Conservation (phyloP, 2,113 vertebrate genomes). For the Cyprinodon variegatus region DNA sequence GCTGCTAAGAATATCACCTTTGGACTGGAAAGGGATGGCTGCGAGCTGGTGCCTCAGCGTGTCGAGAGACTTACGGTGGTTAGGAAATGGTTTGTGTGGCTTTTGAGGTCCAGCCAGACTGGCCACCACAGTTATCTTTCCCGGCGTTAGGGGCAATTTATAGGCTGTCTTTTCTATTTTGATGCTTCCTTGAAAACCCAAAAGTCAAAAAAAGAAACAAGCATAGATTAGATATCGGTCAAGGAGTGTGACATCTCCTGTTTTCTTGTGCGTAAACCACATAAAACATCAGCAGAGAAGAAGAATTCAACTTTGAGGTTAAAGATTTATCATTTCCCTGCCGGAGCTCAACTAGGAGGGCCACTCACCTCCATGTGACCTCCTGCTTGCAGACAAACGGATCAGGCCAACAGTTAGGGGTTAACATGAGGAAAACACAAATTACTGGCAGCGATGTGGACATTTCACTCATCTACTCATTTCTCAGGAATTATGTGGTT, state of each 20-base stretch:
- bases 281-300: constrained; percentile 46
- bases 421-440: constrained; percentile 17
- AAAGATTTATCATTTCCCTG: constrained; percentile 43
- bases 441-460: constrained; percentile 8
- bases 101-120: constrained; percentile 64
- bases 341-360: constrained; percentile 21
- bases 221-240: constrained; percentile 40
- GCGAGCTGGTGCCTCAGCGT: constrained; percentile 42
- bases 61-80: constrained; percentile 39
- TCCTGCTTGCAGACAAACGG: constrained; percentile 39
- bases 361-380: constrained; percentile 55
- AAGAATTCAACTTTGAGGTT: constrained; percentile 45
- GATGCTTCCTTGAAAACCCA: constrained; percentile 50
- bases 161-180: constrained; percentile 59
- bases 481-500: not conserved
- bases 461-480: not conserved
- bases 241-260: constrained; percentile 34
- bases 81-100: constrained; percentile 54
- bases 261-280: constrained; percentile 48
- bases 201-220: constrained; percentile 50
- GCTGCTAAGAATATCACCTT: constrained; percentile 69
- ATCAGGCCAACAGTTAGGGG: not conserved
- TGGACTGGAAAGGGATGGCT: constrained; percentile 34
- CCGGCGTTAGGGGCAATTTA: constrained; percentile 33
- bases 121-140: constrained; percentile 52